A percentile compares a stretch with the other conserved stretches of the same genome.
Evolutionary conservation across 2,113 vertebrate genomes (phyloP).

Genomic region (Strigops habroptila): DNA sequence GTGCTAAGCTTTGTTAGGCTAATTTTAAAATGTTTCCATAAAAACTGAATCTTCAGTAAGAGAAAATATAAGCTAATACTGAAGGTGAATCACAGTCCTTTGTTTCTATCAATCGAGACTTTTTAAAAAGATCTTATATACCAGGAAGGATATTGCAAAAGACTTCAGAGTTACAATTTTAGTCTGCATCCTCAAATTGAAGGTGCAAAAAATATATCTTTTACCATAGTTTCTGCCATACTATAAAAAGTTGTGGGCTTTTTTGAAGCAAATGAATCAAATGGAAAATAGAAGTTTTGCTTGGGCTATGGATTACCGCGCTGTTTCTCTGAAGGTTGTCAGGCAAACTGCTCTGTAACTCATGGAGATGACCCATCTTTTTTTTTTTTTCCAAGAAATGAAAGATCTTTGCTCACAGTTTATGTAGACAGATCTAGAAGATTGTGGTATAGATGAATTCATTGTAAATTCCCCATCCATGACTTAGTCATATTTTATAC

Average conservation of each 20-base stretch:
- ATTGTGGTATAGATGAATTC: background rate
- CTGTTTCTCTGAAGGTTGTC: background rate
- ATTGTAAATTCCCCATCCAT: background rate
- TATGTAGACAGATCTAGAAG: background rate
- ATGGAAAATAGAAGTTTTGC: background rate
- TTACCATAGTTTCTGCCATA: background rate
- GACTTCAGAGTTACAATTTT: background rate
- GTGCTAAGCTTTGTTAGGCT: background rate
- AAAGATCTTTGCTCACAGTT: background rate
- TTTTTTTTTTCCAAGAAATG: background rate
- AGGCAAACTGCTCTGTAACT: background rate
- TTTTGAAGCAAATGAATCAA: background rate
- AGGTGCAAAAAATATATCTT: background rate
- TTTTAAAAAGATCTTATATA: background rate
- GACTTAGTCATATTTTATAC: background rate
- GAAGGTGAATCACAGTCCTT: background rate
- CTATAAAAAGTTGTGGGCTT: background rate
- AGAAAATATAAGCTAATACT: background rate
- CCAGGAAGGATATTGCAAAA: background rate
- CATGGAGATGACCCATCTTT: background rate
- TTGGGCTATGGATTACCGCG: background rate
- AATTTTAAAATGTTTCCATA: background rate
- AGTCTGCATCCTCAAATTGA: background rate
- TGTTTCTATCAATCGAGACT: background rate
- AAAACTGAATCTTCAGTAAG: background rate